Conservation (phyloP, 1,140 invertebrate species). For the Pemphigus obesinymphae region DNA sequence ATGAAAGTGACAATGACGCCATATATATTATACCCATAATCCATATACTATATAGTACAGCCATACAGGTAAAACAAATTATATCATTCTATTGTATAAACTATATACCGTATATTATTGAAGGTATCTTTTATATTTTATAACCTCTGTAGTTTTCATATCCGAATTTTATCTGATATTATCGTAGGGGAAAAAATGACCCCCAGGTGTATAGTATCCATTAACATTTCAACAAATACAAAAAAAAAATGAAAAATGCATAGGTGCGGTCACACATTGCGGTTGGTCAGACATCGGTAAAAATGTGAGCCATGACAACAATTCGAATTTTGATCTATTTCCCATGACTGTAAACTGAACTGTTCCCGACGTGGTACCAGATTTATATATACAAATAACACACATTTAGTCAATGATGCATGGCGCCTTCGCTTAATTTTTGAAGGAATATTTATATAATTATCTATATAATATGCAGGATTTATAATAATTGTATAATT, state of each 20-base stretch:
- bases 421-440: too few relatives aligned
- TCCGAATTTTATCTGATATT: not conserved
- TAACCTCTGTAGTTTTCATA: not conserved
- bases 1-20: conserved; percentile 30
- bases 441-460: too few relatives aligned
- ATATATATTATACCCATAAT: not conserved
- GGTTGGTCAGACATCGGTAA: not conserved
- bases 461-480: too few relatives aligned
- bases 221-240: not conserved
- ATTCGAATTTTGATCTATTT: not conserved
- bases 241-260: not conserved
- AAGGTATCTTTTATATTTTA: not conserved
- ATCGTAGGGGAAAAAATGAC: not conserved
- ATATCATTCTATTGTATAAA: not conserved
- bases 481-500: too few relatives aligned
- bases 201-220: not conserved
- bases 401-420: too few relatives aligned
- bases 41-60: too few relatives aligned
- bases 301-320: not conserved
- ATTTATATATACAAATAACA: too few relatives aligned
- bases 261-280: not conserved
- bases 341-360: not conserved
- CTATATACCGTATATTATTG: not conserved
- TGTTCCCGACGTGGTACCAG: not conserved
- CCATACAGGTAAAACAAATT: conserved; percentile 29